A percentile compares a stretch with the other conserved stretches of the same genome.
Conservation (phyloP, 2,888 invertebrate species). For the Clusia tigrina region DNA sequence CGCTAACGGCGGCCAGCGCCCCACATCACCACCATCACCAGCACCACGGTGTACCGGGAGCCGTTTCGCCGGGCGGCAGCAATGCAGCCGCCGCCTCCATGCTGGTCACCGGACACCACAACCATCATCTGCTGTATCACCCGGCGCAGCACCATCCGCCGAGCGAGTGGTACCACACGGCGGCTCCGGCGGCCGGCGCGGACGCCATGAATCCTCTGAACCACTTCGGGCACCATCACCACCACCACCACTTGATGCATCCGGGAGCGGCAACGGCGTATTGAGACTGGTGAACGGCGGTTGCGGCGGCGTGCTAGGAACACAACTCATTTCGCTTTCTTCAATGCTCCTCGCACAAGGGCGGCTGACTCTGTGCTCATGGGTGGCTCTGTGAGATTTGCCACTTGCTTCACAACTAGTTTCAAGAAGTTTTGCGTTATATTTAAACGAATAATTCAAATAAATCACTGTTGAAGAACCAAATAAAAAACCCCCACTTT, state of each 20-base stretch:
- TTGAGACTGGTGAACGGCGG: conserved; percentile 67
- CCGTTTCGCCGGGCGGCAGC: conserved; percentile 47
- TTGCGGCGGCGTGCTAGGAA: too few species aligned
- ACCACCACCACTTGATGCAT: conserved; percentile 72
- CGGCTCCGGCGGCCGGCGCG: conserved; percentile 60
- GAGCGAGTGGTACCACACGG: conserved; percentile 64
- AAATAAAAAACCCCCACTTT: conserved; percentile 50
- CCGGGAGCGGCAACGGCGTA: conserved; percentile 80
- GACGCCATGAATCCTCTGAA: conserved; percentile 65
- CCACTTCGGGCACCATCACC: conserved; percentile 70
- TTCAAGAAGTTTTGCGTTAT: too few species aligned
- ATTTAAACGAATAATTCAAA: too few species aligned
- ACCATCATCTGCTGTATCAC: conserved; percentile 64
- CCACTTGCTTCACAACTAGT: too few species aligned
- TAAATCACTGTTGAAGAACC: not conserved
- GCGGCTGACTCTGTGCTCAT: too few species aligned
- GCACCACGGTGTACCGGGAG: conserved; percentile 44
- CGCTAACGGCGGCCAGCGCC: conserved; percentile 41
- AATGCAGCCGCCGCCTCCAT: conserved; percentile 56
- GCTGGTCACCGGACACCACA: conserved; percentile 57
- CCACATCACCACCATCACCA: conserved; percentile 52
- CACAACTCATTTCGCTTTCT: not conserved
- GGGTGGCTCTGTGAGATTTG: too few species aligned
- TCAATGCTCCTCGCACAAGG: too few species aligned
- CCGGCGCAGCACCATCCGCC: conserved; percentile 63